A percentile compares a stretch with the other conserved stretches of the same genome.
Conservation (phyloP, 2,797 vertebrate species). For the Momotus momota region DNA sequence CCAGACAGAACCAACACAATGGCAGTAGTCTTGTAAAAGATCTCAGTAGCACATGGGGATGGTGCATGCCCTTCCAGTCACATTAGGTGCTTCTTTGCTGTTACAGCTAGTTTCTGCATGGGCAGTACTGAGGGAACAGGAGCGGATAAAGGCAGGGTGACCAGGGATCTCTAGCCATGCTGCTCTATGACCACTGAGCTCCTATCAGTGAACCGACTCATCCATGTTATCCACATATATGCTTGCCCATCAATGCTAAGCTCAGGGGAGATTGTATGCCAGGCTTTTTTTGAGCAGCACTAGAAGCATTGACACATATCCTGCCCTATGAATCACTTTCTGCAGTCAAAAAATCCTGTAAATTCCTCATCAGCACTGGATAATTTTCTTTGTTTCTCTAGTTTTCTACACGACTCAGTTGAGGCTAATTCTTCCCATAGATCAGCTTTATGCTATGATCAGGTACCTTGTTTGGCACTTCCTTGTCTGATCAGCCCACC, state of each 20-base stretch:
- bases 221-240: rapidly evolving
- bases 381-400: neutral
- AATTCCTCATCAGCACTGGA: neutral
- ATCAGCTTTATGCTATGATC: neutral
- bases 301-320: neutral
- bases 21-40: neutral
- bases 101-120: neutral
- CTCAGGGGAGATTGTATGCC: neutral
- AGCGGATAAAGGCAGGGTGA: neutral
- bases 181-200: neutral
- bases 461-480: neutral
- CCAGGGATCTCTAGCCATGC: neutral
- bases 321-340: neutral
- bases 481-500: neutral
- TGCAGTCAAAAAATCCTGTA: neutral
- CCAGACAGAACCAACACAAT: neutral
- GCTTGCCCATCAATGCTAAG: neutral
- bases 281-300: neutral
- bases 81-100: neutral
- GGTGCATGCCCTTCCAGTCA: neutral
- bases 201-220: neutral
- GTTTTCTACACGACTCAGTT: neutral
- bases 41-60: neutral
- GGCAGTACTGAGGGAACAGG: neutral
- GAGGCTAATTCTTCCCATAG: neutral